Evolutionary conservation across 2,113 vertebrate species (phyloP).

Genomic region (Coturnix japonica): DNA sequence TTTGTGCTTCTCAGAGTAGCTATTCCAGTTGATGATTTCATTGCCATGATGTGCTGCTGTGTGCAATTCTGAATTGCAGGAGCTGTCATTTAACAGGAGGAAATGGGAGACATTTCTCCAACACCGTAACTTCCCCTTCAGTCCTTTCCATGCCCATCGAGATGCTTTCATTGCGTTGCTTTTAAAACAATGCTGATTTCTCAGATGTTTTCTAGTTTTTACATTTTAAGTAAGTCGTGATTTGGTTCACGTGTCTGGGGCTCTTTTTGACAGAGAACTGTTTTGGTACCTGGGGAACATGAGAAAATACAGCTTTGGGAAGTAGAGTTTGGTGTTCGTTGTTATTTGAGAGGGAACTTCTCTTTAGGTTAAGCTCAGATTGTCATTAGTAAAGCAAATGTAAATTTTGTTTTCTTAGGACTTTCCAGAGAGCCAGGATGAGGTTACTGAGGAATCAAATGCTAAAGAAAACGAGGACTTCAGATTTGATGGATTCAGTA

Average conservation of each 20-base stretch:
- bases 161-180: background rate
- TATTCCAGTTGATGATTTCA: background rate
- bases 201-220: background rate
- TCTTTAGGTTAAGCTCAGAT: background rate
- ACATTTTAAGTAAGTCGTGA: background rate
- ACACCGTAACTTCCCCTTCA: background rate
- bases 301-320: background rate
- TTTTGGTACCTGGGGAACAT: background rate
- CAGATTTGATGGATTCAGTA: background rate
- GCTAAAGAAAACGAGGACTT: constrained; percentile 18
- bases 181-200: background rate
- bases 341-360: background rate
- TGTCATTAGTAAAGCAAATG: background rate
- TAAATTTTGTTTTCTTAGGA: constrained; percentile 40
- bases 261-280: background rate
- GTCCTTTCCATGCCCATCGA: background rate
- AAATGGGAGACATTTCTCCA: background rate
- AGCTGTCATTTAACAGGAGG: background rate
- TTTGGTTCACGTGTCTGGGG: background rate
- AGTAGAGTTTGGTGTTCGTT: background rate
- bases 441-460: constrained; percentile 1
- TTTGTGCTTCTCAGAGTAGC: background rate
- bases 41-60: background rate
- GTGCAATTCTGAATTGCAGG: background rate
- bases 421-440: background rate